Evolutionary conservation across 2,888 invertebrate species (phyloP).

Genomic region (Amblyjoppa fuscipennis): DNA sequence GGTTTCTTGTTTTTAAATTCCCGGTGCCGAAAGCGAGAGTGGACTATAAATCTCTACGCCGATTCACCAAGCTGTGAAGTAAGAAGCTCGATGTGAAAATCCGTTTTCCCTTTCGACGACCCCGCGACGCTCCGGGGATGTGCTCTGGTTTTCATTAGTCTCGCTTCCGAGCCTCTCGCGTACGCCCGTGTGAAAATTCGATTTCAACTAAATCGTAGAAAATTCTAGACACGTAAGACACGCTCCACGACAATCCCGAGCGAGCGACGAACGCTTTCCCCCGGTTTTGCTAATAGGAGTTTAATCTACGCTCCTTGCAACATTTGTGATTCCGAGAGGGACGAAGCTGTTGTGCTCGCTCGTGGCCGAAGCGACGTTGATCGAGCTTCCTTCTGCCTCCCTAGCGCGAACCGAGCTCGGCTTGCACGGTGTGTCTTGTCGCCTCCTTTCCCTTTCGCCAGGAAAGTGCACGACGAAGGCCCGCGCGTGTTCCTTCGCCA

Average conservation of each 20-base stretch:
- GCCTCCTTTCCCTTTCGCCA: conserved; percentile 70
- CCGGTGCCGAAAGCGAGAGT: conserved; percentile 43
- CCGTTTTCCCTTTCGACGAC: conserved; percentile 58
- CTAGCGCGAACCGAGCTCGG: conserved; percentile 25
- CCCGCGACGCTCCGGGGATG: background rate
- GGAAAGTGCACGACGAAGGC: conserved; percentile 67
- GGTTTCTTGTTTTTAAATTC: background rate
- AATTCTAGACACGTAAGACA: conserved; percentile 64
- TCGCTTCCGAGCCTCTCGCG: conserved; percentile 4
- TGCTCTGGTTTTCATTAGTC: conserved; percentile 29
- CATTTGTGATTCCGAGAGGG: conserved; percentile 14
- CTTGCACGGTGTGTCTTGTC: conserved; percentile 12
- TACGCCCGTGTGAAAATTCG: conserved; percentile 56
- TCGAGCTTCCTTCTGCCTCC: conserved; percentile 47
- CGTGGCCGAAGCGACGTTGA: conserved; percentile 17
- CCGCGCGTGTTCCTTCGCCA: conserved; percentile 62
- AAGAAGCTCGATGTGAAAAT: conserved; percentile 55
- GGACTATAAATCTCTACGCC: conserved; percentile 8
- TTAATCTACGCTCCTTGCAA: conserved; percentile 22
- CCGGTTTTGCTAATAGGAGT: conserved; percentile 37
- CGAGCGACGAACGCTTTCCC: conserved; percentile 67
- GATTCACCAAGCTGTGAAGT: conserved; percentile 43
- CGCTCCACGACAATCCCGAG: conserved; percentile 7
- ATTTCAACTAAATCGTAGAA: conserved; percentile 63
- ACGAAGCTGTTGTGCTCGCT: background rate